These are phyloP conservation scores for Teleopsis dalmanni DNA, from an alignment of 1,140 invertebrate species.

Conservation along the genomic window DNA sequence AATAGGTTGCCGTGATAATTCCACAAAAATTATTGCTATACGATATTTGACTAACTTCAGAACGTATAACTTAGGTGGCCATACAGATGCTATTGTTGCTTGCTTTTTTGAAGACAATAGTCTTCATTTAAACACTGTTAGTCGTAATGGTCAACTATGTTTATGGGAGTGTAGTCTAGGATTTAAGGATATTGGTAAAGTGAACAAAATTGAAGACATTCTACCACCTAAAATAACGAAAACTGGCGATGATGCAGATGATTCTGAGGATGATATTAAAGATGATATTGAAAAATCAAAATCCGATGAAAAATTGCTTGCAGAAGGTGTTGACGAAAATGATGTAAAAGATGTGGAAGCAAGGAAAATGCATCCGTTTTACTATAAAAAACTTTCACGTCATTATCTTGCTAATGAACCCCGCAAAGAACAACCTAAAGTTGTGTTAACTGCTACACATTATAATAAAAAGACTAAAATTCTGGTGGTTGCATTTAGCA, in stretches of 20 bases:
- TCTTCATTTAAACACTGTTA: constrained; percentile 71
- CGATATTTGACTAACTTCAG: constrained; percentile 67
- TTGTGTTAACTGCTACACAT: constrained; percentile 63
- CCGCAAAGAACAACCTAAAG: constrained; percentile 53
- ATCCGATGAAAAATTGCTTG: constrained; percentile 45
- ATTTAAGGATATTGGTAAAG: constrained; percentile 45
- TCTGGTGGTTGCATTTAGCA: constrained; percentile 71
- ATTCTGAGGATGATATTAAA: constrained; percentile 56
- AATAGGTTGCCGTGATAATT: constrained; percentile 80
- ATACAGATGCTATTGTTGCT: constrained; percentile 72
- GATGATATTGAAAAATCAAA: constrained; percentile 47
- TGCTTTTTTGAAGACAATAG: constrained; percentile 83
- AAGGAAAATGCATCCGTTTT: constrained; percentile 50
- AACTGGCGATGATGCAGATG: constrained; percentile 21
- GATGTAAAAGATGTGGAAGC: constrained; percentile 27
- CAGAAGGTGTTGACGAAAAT: constrained; percentile 40
- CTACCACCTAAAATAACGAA: constrained; percentile 28
- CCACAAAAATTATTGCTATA: constrained; percentile 71
- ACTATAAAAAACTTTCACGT: constrained; percentile 59
- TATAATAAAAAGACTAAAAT: constrained; percentile 74
- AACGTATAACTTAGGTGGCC: constrained; percentile 65
- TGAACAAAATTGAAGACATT: constrained; percentile 24
- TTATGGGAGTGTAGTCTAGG: constrained; percentile 79
- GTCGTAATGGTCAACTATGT: constrained; percentile 64
- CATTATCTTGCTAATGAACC: constrained; percentile 67